Conservation (phyloP, 2,113 vertebrate species). For the Oryzias celebensis region DNA sequence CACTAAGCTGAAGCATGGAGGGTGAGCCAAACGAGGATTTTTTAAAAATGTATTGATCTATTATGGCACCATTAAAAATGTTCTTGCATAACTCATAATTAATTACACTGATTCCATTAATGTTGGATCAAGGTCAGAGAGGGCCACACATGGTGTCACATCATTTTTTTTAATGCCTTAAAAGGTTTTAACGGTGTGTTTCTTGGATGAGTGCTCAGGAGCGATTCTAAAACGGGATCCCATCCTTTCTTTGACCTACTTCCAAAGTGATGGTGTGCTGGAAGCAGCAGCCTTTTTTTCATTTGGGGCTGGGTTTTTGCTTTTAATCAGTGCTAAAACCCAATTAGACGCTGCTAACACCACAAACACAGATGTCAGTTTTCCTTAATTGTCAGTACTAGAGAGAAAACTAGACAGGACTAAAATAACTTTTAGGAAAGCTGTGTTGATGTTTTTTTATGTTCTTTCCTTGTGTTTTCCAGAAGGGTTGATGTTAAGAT, state of each 20-base stretch:
- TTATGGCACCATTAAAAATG: conserved; percentile 7
- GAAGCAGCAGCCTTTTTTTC: conserved; percentile 20
- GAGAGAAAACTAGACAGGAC: conserved; percentile 20
- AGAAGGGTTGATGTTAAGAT: conserved; percentile 83
- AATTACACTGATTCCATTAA: conserved; percentile 5
- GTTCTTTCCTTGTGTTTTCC: conserved; percentile 32
- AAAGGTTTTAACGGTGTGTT: background rate
- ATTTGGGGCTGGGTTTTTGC: conserved; percentile 8
- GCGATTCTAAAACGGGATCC: background rate
- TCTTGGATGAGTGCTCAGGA: conserved; percentile 15
- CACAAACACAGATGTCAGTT: conserved; percentile 48
- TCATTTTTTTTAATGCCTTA: no score
- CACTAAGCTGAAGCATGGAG: conserved; percentile 64
- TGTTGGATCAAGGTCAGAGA: conserved; percentile 17
- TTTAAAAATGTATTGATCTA: background rate
- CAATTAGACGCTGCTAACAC: conserved; percentile 40
- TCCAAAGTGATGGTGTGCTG: conserved; percentile 3
- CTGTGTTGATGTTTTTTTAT: background rate
- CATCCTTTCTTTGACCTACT: background rate
- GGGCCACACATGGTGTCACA: conserved; percentile 14
- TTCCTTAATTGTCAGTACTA: conserved; percentile 21
- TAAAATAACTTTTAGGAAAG: conserved; percentile 15
- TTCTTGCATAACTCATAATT: conserved; percentile 12
- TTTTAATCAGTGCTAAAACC: conserved; percentile 53
- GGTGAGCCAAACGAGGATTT: conserved; percentile 61